Percentiles rank a stretch among this genome's conserved stretches.
Conservation (phyloP, 2,797 vertebrate genomes). For the Aeoliscus strigatus region DNA sequence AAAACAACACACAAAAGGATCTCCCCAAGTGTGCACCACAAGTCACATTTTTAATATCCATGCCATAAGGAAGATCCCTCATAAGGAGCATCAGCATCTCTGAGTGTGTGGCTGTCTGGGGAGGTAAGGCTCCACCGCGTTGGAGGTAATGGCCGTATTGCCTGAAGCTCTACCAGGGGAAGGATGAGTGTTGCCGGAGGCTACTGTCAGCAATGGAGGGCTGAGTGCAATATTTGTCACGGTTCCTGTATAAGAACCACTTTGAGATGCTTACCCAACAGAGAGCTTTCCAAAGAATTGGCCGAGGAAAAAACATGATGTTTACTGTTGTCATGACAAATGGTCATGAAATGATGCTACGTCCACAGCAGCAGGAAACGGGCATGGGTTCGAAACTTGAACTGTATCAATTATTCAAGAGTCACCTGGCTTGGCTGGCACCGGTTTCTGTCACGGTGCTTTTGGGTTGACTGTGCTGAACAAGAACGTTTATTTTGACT, state of each 20-base stretch:
- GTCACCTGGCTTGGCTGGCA: slow-evolving; percentile 46
- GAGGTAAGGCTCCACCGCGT: slow-evolving; percentile 48
- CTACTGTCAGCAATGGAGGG: slow-evolving; percentile 56
- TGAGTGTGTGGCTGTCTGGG: slow-evolving; percentile 44
- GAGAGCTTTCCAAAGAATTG: slow-evolving; percentile 30
- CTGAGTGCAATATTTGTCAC: slow-evolving; percentile 57
- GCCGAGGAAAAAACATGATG: slow-evolving; percentile 17
- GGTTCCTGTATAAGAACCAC: slow-evolving; percentile 54
- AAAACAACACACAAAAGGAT: slow-evolving; percentile 56
- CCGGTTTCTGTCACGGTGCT: slow-evolving; percentile 15
- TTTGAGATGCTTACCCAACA: slow-evolving; percentile 44
- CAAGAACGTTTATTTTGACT: slow-evolving; percentile 60
- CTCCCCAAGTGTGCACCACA: slow-evolving; percentile 45
- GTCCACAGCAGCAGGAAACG: slow-evolving; percentile 47
- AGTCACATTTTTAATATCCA: slow-evolving; percentile 61
- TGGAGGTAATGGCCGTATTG: slow-evolving; percentile 60
- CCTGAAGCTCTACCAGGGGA: slow-evolving; percentile 60
- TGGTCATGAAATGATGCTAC: slow-evolving; percentile 44
- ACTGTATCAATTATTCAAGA: slow-evolving; percentile 56
- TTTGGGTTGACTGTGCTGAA: slow-evolving; percentile 37
- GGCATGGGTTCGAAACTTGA: slow-evolving; percentile 42
- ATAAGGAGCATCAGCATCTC: slow-evolving; percentile 49
- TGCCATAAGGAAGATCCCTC: slow-evolving; percentile 44
- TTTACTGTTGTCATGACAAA: slow-evolving; percentile 27
- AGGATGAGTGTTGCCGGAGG: slow-evolving; percentile 62